Conservation (phyloP, 2,797 vertebrate species). For the Falco columbarius region DNA sequence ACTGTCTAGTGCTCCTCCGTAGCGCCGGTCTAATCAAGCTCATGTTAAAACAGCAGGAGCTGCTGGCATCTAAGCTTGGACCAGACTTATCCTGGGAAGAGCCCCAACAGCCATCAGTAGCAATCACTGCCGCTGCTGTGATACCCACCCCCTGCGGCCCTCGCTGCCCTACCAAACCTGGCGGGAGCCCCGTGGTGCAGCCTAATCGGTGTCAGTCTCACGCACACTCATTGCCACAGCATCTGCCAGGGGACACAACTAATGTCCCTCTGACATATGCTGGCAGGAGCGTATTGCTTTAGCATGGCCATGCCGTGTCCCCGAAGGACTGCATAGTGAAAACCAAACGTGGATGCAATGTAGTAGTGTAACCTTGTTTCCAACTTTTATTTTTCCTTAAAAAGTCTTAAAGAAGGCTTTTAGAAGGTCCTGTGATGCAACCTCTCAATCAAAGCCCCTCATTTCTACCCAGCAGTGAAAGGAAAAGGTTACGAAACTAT, state of each 20-base stretch:
- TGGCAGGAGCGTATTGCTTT: neutral
- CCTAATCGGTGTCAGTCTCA: neutral
- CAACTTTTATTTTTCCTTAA: neutral
- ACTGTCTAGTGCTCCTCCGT: neutral
- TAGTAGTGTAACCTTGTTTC: neutral
- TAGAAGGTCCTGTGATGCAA: neutral
- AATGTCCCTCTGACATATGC: neutral
- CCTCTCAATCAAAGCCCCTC: neutral
- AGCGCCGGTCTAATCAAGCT: neutral
- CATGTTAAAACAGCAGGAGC: constrained; percentile 57
- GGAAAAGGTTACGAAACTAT: constrained; percentile 21
- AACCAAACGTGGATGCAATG: neutral
- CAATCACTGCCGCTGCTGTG: neutral
- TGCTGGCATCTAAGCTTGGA: constrained; percentile 45
- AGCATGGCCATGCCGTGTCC: neutral
- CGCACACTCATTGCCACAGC: neutral
- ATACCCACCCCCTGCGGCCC: neutral
- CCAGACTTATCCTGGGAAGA: neutral
- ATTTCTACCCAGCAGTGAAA: neutral
- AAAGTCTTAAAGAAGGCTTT: neutral
- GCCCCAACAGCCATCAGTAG: constrained; percentile 33
- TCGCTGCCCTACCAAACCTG: neutral
- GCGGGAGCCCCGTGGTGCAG: neutral
- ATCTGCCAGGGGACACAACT: neutral
- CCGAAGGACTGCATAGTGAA: neutral